A percentile compares a stretch with the other conserved stretches of the same genome.
Evolutionary conservation across 1,140 invertebrate genomes (phyloP).

Genomic region (Pogonomyrmex californicus): DNA sequence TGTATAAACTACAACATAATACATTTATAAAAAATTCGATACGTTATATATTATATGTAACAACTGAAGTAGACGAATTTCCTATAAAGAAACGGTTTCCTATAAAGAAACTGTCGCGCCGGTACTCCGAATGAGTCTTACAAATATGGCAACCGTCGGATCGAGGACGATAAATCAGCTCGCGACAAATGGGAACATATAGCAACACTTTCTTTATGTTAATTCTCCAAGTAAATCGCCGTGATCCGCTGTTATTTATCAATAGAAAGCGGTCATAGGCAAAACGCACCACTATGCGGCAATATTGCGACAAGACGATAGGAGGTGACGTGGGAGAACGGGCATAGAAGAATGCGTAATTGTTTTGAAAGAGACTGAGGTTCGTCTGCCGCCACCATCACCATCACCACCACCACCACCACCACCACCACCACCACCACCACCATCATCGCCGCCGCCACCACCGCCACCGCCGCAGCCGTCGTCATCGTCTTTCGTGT

Average conservation of each 20-base stretch:
- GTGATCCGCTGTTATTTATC: conserved; percentile 28
- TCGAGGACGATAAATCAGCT: conserved; percentile 49
- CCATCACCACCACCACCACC: background rate
- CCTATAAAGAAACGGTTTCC: background rate
- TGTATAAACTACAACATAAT: background rate
- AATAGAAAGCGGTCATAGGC: conserved; percentile 46
- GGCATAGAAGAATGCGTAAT: conserved; percentile 82
- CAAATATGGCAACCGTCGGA: conserved; percentile 25
- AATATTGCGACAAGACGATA: conserved; percentile 73
- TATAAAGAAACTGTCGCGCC: background rate
- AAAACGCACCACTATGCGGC: background rate
- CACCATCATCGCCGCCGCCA: conserved; percentile 40
- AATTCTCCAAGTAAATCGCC: conserved; percentile 41
- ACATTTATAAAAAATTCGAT: conserved; percentile 4
- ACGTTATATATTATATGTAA: background rate
- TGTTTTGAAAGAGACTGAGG: conserved; percentile 82
- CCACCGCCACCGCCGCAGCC: background rate
- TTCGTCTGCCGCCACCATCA: conserved; percentile 55
- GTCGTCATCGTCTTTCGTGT: conserved; percentile 74
- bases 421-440: background rate
- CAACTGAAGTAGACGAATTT: background rate
- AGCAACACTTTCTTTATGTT: conserved; percentile 49
- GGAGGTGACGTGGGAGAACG: conserved; percentile 80
- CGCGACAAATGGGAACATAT: conserved; percentile 46
- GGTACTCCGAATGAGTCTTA: conserved; percentile 24